Conservation (phyloP, 2,888 invertebrate species). For the Cheilosia vulpina region DNA sequence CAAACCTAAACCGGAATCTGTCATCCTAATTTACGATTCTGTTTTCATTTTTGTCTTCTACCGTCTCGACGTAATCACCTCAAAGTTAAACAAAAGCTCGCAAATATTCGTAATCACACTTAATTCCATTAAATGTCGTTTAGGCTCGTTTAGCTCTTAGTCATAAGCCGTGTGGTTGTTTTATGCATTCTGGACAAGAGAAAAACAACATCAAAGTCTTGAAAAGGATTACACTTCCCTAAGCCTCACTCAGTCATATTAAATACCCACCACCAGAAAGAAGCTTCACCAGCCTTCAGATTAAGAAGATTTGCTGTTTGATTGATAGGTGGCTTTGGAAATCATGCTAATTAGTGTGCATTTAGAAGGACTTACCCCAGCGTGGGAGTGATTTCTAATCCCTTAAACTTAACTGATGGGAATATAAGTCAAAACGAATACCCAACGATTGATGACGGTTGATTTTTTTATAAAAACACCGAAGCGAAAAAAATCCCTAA, state of each 20-base stretch:
- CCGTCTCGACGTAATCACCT: not conserved
- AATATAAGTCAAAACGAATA: conserved; percentile 53
- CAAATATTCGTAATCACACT: not conserved
- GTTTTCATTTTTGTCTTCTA: not conserved
- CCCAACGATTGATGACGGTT: conserved; percentile 45
- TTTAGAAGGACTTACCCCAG: conserved; percentile 16
- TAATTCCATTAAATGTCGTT: conserved; percentile 2
- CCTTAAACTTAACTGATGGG: conserved; percentile 55
- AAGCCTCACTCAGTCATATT: conserved; percentile 53
- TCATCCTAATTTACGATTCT: not conserved
- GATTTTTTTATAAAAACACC: not conserved
- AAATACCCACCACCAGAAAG: conserved; percentile 11
- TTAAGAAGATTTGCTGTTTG: conserved; percentile 39
- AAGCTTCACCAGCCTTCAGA: conserved; percentile 9
- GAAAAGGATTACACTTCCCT: conserved; percentile 1
- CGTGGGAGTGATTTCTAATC: conserved; percentile 42
- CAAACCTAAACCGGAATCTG: not conserved
- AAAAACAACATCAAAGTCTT: conserved; percentile 14
- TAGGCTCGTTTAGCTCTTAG: not conserved
- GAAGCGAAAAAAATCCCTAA: not conserved
- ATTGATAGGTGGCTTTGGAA: conserved; percentile 51
- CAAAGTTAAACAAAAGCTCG: not conserved
- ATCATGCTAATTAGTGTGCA: conserved; percentile 42
- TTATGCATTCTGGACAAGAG: not conserved
- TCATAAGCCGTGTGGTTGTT: not conserved